Base-by-base conservation (phyloP, 1,140 invertebrate genomes). In the Neodiprion virginianus region DNA sequence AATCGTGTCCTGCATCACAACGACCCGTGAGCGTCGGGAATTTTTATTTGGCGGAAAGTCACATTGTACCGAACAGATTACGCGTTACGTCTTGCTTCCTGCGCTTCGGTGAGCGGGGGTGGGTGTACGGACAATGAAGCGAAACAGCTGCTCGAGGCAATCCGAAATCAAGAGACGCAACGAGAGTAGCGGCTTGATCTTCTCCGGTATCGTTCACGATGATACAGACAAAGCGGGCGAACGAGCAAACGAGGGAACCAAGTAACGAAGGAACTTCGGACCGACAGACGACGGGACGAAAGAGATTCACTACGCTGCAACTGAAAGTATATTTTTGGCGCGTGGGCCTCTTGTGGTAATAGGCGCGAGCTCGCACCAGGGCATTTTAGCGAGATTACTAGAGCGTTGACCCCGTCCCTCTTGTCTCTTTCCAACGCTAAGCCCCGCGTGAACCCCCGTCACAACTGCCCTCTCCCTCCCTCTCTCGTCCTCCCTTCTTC, bases 401-500 rank as follows among this genome's bases (percentile, higher is more conserved):
- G 53, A 17, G n/a, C 53, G 53, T 61, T 17, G 53, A 61, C 53
- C 53, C 53, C 53, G 53, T 61, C 53, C 65, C 49, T 11, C 21
- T 53, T 69, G 66, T 28, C 61, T 53, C 23, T 17, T 53, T 73
- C 14, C 65, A 17, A 47, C 23, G 23, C 72, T 73, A 14, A 40
- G 65, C 69, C 10, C 47, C 67, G 14, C 28, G 65, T 48, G 47
- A 3, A 66, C 72, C 23, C n/a, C 72, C 72, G 28, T 17, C 72
- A 21, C 65, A 65, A 49, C 72, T 49, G n/a, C 72, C 72, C 47
- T 49, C 72, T 65, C 66, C n/a, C 21, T 72, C 14, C 72, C 48
- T 48, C 7, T 48, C 72, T 72, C 28, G 28, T 48, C 70, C 9
- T 17, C 72, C 72, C 72, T 68, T 65, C 72, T 72, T 40, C 70